Evolutionary conservation across 1,140 invertebrate genomes (phyloP).

Genomic region (Bombus balteatus): DNA sequence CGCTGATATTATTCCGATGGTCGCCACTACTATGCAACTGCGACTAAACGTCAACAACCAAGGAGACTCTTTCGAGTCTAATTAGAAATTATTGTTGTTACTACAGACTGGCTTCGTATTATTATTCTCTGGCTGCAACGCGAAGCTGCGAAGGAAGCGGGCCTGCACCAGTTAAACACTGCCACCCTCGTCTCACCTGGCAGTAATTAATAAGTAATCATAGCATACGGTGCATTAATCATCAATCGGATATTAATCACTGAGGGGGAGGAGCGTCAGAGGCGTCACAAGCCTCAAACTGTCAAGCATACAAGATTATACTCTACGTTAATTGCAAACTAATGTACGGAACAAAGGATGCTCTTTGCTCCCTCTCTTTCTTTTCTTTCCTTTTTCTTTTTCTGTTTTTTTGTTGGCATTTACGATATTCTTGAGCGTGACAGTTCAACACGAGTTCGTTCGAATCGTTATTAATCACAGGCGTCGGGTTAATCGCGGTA

Average conservation of each 20-base stretch:
- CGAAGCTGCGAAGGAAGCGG: conserved; percentile 75
- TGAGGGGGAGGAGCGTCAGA: conserved; percentile 5
- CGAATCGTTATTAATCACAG: conserved; percentile 60
- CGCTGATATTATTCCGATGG: background rate
- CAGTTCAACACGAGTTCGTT: conserved; percentile 16
- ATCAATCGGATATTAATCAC: conserved; percentile 46
- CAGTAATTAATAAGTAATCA: conserved; percentile 65
- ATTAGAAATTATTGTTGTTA: conserved; percentile 58
- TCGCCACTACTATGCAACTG: conserved; percentile 48
- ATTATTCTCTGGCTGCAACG: conserved; percentile 65
- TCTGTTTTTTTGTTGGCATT: no score
- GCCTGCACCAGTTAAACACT: conserved; percentile 79
- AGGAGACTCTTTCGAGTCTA: background rate
- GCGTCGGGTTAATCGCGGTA: conserved; percentile 53
- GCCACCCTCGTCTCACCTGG: conserved; percentile 71
- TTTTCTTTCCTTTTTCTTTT: background rate
- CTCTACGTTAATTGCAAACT: conserved; percentile 3
- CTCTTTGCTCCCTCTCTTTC: background rate
- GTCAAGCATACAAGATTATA: conserved; percentile 32
- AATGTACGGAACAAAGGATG: background rate
- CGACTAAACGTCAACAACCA: conserved; percentile 44
- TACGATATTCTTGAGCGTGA: background rate
- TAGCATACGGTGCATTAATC: conserved; percentile 32
- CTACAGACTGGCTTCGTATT: conserved; percentile 60
- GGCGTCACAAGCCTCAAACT: conserved; percentile 26